phyloP scores from a whole-genome alignment of 2,888 invertebrate species.

The Toxonevra muliebris region DNA sequence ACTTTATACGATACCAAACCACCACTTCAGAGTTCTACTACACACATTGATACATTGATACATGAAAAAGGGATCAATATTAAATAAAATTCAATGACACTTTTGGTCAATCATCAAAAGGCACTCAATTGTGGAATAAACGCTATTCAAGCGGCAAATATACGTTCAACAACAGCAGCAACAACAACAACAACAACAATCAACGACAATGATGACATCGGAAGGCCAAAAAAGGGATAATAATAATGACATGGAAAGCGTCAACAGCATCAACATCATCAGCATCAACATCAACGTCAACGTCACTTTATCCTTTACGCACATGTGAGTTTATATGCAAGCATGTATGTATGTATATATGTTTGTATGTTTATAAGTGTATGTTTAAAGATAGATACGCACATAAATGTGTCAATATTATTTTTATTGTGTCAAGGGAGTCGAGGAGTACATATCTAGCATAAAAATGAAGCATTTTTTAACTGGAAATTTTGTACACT shows the following conservation, averaged over 20 bases:
- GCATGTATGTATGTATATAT: neutral
- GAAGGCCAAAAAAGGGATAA: slow-evolving; percentile 1
- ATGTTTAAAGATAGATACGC: neutral
- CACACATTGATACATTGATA: neutral
- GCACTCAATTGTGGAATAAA: slow-evolving; percentile 10
- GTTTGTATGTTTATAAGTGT: neutral
- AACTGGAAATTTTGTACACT: neutral
- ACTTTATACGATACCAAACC: no score
- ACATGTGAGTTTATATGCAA: no score
- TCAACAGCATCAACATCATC: neutral
- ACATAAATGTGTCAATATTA: slow-evolving; percentile 6
- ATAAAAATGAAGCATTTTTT: neutral
- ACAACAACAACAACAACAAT: neutral
- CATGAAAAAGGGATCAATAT: slow-evolving; percentile 21
- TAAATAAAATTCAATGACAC: slow-evolving; percentile 28
- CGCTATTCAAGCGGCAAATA: neutral
- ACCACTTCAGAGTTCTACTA: no score
- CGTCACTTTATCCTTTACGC: neutral
- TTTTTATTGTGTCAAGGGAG: slow-evolving; percentile 1
- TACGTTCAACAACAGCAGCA: neutral
- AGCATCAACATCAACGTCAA: neutral
- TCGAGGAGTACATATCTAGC: no score
- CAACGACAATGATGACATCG: neutral
- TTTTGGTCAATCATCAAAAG: slow-evolving; percentile 31
- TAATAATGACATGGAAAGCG: neutral